Base-by-base conservation (phyloP, 2,888 invertebrate genomes). In the Thalpophila matura region DNA sequence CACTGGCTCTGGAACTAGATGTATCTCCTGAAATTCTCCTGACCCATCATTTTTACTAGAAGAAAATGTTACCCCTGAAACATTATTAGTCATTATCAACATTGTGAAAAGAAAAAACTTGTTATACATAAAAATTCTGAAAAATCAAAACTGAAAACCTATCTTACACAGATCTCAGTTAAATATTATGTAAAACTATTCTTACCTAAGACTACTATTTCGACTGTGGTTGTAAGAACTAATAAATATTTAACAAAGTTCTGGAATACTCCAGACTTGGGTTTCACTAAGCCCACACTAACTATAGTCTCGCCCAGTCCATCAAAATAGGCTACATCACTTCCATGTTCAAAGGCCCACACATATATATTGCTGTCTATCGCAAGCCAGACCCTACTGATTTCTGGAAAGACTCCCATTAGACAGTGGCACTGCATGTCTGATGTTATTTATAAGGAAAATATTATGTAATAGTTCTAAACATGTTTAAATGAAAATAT, bases 311-410 rank as follows among this genome's bases (percentile, higher is more conserved):
- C 99, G 77, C 97, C 98, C 1, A 99, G 95, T 0, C 99, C 99
- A 95, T 99, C 99, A 92, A 98, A 99, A 91, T 98, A 99, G 0
- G 99, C 99, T 24, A 99, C 97, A 95, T 99, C 99, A 67, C 97
- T 96, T 49, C 98, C 98, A 91, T 98, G 97, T 91, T 99, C 99
- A 93, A 99, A 99, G 24, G 99, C 98, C 99, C 99, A 99, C 31
- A 99, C 96, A 95, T 99, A 99, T 79, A 99, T 98, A 93, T 99
- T 99, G 82, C 98, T 99, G 88, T 99, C 99, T 78, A 99, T 98
- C 4, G 99, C 98, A 56, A 99, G 95, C 99, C 99, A 99, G 0
- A 99, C 99, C 85, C 99, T 96, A 55, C 97, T 97, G 76, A 99
- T 99, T 90, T 99, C 99, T 59, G 99, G 98, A 93, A 99, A 99